Base-by-base conservation (phyloP, 2,888 invertebrate genomes). In the Pediacus dermestoides region DNA sequence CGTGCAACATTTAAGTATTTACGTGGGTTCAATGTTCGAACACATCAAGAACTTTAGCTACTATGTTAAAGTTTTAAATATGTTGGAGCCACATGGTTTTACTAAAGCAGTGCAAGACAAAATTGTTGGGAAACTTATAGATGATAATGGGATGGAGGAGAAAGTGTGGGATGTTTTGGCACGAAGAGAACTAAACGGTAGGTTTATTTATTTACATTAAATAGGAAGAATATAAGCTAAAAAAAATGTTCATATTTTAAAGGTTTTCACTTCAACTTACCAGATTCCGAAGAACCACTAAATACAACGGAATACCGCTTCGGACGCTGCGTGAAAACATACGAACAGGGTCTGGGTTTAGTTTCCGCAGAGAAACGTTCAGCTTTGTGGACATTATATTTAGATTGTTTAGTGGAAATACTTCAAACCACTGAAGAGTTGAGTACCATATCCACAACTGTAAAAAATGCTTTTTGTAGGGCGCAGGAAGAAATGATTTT, bases 141-240 rank as follows among this genome's bases (percentile, higher is more conserved):
- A 34, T 25, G 32, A 35, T 11, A 42, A 42, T 27, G 25, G 30
- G 11, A 14, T 14, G 21, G 37, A 44, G n/a, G 39, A 35, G 11
- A 26, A 18, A 12, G 37, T 41, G 2, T 47, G 47, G 47, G 13
- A 47, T 16, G 8, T 13, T 16, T 12, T 42, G 14, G 47, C 44
- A 31, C 8, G 34, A 10, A 28, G 38, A 13, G 47, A 47, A 32
- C 12, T 41, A 7, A 38, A 37, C 25, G 41, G 47, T 40, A 30
- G 9, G 11, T 7, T 6, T 15, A 13, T 7, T 8, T 11, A 14
- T 30, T 13, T n/a, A n/a, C n/a, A n/a, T n/a, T n/a, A n/a, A n/a
- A n/a, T n/a, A n/a, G n/a, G n/a, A n/a, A n/a, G n/a, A n/a, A n/a
- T n/a, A n/a, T n/a, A n/a, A n/a, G n/a, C n/a, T n/a, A n/a, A n/a